These are phyloP conservation scores for Pseudoatta argentina DNA, from an alignment of 1,140 invertebrate genomes.

Conservation along the genomic window DNA sequence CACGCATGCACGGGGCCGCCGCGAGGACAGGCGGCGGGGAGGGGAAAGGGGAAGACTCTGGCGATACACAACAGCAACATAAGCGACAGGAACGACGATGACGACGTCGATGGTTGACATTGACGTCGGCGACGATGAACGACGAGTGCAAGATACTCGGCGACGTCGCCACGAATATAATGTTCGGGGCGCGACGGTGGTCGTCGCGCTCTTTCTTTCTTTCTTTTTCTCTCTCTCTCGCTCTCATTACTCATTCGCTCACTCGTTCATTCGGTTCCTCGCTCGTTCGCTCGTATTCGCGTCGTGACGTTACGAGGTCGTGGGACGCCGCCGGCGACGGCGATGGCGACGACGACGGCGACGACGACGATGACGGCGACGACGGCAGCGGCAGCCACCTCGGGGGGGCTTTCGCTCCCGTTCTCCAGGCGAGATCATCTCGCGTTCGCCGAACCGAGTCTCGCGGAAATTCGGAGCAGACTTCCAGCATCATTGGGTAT, in stretches of 20 bases:
- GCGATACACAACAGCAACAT: slow-evolving; percentile 70
- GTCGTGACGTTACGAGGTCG: slow-evolving; percentile 23
- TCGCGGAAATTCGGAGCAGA: neutral
- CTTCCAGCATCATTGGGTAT: neutral
- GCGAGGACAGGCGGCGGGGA: neutral
- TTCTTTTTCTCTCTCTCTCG: neutral
- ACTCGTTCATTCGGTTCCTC: neutral
- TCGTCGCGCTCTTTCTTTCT: neutral
- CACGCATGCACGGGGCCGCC: neutral
- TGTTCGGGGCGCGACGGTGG: slow-evolving; percentile 46
- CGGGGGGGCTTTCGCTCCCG: neutral
- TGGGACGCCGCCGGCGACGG: slow-evolving; percentile 6
- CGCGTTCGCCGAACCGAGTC: neutral
- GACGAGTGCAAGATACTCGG: slow-evolving; percentile 58
- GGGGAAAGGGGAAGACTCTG: slow-evolving; percentile 14
- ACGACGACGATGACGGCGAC: neutral
- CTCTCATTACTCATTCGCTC: neutral
- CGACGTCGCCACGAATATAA: slow-evolving; percentile 69
- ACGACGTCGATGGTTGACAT: neutral
- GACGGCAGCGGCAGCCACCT: neutral
- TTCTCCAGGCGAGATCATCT: slow-evolving; percentile 25
- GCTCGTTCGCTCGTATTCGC: slow-evolving; percentile 1
- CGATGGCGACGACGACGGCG: neutral
- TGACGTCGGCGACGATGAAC: slow-evolving; percentile 50
- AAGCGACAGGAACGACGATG: slow-evolving; percentile 30